Conservation (phyloP, 1,140 invertebrate species). For the Drosophila fuyamai region DNA sequence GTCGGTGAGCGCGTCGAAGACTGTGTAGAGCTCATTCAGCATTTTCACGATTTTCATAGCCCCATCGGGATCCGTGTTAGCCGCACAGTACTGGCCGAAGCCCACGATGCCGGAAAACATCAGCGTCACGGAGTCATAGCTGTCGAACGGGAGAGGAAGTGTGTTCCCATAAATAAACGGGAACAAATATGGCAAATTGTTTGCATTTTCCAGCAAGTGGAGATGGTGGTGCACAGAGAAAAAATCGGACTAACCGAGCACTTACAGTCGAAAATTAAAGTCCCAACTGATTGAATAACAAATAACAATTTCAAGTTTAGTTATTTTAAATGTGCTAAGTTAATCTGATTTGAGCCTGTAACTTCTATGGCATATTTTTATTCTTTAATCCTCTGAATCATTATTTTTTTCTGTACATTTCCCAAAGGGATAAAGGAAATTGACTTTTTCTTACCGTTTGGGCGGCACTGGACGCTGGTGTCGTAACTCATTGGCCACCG, state of each 20-base stretch:
- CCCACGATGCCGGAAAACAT: slow-evolving; percentile 98
- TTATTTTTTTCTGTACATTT: slow-evolving; percentile 4
- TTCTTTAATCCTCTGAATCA: no score
- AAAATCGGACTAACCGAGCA: neutral
- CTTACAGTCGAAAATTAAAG: no score
- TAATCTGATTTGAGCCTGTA: no score
- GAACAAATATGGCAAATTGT: slow-evolving; percentile 60
- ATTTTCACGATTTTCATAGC: slow-evolving; percentile 97
- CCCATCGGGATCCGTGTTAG: slow-evolving; percentile 93
- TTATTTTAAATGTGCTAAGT: no score
- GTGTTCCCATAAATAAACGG: slow-evolving; percentile 62
- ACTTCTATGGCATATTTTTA: no score
- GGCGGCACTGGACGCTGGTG: slow-evolving; percentile 95
- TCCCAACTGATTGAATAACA: no score
- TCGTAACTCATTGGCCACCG: slow-evolving; percentile 96
- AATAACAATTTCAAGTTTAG: no score
- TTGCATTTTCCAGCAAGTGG: slow-evolving; percentile 17
- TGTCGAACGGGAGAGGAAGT: slow-evolving; percentile 66
- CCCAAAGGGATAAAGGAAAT: slow-evolving; percentile 18
- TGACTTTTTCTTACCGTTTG: slow-evolving; percentile 85
- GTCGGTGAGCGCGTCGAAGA: slow-evolving; percentile 96
- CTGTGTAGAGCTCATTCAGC: slow-evolving; percentile 95
- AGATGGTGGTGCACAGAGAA: neutral
- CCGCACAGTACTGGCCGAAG: slow-evolving; percentile 94
- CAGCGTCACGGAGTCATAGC: slow-evolving; percentile 95